A percentile compares a stretch with the other conserved stretches of the same genome.
Evolutionary conservation across 1,140 invertebrate genomes (phyloP).

Genomic region (Drosophila simulans): DNA sequence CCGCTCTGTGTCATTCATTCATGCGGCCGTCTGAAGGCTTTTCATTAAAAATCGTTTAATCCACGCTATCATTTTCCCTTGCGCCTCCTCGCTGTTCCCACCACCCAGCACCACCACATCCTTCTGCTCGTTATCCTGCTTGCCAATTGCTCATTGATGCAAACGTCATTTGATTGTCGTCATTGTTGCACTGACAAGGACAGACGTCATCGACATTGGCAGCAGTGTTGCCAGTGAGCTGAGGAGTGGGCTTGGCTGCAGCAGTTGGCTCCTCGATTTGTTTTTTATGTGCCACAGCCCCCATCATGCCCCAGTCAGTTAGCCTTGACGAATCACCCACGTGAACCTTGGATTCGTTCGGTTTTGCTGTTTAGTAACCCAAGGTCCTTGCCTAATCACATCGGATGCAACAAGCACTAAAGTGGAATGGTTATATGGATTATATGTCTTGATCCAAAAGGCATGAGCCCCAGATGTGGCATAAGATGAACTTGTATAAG

Average conservation of each 20-base stretch:
- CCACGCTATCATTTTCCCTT: conserved; percentile 75
- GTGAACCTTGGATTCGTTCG: neutral
- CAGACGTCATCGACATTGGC: conserved; percentile 40
- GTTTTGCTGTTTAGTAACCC: too few species aligned
- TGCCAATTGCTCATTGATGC: conserved; percentile 81
- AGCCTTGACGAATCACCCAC: too few species aligned
- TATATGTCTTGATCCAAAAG: too few species aligned
- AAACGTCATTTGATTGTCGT: conserved; percentile 84
- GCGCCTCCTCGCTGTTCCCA: conserved; percentile 13
- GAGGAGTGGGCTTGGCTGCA: conserved; percentile 24
- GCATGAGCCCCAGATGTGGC: too few species aligned
- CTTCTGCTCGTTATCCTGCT: conserved; percentile 46
- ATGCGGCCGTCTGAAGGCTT: conserved; percentile 72
- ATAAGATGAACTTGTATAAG: too few species aligned
- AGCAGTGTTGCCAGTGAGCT: neutral
- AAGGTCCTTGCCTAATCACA: too few species aligned
- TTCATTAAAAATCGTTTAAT: conserved; percentile 84
- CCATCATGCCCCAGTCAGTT: too few species aligned
- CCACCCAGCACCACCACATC: neutral
- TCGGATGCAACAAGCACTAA: too few species aligned
- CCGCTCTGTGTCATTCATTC: conserved; percentile 51
- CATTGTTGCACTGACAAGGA: conserved; percentile 76
- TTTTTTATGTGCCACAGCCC: conserved; percentile 49
- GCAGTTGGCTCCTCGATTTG: conserved; percentile 79
- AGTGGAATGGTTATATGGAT: too few species aligned